Base-by-base conservation (phyloP, 1,140 invertebrate species). In the Cydia amplana region DNA sequence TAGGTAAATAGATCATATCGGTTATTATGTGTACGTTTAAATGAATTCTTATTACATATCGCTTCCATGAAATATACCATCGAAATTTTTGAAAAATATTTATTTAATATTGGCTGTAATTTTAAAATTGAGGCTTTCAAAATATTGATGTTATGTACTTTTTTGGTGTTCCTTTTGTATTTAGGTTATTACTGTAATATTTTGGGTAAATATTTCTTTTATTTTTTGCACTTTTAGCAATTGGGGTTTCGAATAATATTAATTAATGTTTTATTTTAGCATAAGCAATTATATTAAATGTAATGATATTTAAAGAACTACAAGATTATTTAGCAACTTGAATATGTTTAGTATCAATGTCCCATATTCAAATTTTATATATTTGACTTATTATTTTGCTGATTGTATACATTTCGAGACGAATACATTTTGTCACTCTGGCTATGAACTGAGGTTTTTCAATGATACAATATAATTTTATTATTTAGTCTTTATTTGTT, bases 41-140 rank as follows among this genome's bases (percentile, higher is more conserved):
- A 36, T 70, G 5, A 70, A 70, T 36, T 70, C 32, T 70, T 70
- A 70, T 70, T 36, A 70, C 65, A 70, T 70, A 70, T 70, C 65
- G 65, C 65, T 70, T 70, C 65, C 65, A 70, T 70, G 65, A 70
- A 70, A 70, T 70, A 70, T 70, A 70, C 65, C 65, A 70, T 70
- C 65, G 65, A 70, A 70, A 70, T 40, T 70, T 70, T 70, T n/a
- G 65, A 43, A 60, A 60, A 60, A 43, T 70, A 70, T 70, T 70
- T 70, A 70, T 70, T 70, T 70, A 20, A 70, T 18, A 70, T 70
- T 70, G 65, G 65, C 65, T 70, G 65, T 70, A 70, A 70, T 36
- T 70, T 43, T 43, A 14, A 70, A 70, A 70, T 70, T 40, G 65
- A 70, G 65, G 36, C 65, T 70, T 70, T 32, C 28, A 70, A 70